Conservation (phyloP, 2,797 vertebrate genomes). For the Sebastes trivittatus region DNA sequence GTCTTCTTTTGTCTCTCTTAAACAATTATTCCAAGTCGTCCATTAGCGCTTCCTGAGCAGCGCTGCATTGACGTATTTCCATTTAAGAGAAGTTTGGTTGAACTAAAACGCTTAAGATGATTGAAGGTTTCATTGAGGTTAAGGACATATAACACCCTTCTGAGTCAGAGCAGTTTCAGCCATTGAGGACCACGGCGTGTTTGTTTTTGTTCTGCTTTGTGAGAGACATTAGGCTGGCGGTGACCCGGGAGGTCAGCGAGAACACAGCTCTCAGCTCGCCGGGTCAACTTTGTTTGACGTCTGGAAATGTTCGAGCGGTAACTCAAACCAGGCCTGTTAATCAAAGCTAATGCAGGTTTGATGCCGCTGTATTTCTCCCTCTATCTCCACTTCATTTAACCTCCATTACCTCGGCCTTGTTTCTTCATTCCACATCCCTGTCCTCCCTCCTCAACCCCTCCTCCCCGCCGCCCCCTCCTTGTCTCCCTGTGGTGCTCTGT, state of each 20-base stretch:
- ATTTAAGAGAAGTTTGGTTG: not conserved
- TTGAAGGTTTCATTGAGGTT: slow-evolving; percentile 54
- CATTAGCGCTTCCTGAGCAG: not conserved
- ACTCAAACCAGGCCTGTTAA: slow-evolving; percentile 75
- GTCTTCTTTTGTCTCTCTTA: slow-evolving; percentile 59
- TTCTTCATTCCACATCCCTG: slow-evolving; percentile 67
- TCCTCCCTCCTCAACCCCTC: slow-evolving; percentile 40
- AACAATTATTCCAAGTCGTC: slow-evolving; percentile 2
- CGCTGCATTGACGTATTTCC: slow-evolving; percentile 3
- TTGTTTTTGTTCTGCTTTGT: slow-evolving; percentile 77
- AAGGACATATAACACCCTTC: slow-evolving; percentile 38
- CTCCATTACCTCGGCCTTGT: slow-evolving; percentile 70
- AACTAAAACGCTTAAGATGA: slow-evolving; percentile 31
- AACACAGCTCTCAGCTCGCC: slow-evolving; percentile 63
- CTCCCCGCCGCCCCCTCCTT: not conserved
- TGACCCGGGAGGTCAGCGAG: slow-evolving; percentile 67
- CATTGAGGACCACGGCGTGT: slow-evolving; percentile 35
- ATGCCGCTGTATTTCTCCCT: slow-evolving; percentile 68
- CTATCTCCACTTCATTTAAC: slow-evolving; percentile 72
- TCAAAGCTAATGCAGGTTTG: slow-evolving; percentile 71
- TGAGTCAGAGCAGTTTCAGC: slow-evolving; percentile 35
- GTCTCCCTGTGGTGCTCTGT: slow-evolving; percentile 60
- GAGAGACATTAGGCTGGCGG: slow-evolving; percentile 68
- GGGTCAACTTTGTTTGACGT: slow-evolving; percentile 79
- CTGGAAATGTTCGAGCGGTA: slow-evolving; percentile 74